Base-by-base conservation (phyloP, 2,888 invertebrate species). In the Eupithecia abbreviata region DNA sequence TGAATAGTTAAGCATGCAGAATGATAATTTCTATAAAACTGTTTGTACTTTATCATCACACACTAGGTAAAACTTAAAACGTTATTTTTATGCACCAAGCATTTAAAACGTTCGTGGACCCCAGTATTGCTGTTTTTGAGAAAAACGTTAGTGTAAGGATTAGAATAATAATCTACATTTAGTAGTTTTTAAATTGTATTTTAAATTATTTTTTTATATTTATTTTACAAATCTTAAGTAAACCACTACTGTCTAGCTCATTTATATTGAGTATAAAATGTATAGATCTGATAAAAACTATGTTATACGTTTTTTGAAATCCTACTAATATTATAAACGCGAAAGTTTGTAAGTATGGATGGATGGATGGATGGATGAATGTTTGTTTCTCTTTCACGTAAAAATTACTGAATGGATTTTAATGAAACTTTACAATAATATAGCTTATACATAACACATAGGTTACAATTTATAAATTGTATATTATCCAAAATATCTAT, bases 11-110 rank as follows among this genome's bases (percentile, higher is more conserved):
- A 30, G 30, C 30, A 30, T 30, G 30, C 30, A 30, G 30, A 30
- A 30, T 30, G 30, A 30, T 30, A 30, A 30, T 30, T 30, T 30
- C 30, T 30, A 6, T n/a, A 55, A 74, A 67, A 43, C n/a, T 42
- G 42, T 66, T 74, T 79, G n/a, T n/a, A 77, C 72, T 78, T 78
- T 78, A 72, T 18, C 67, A n/a, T 67, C 7, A 45, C 45, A 15
- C 3, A 10, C 4, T 67, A 45, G 5, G 41, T 66, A 42, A 82
- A 79, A 85, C 85, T 88, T 10, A 30, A 58, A 6, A 81, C 85
- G 87, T 88, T 89, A 84, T 85, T 82, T 82, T 73, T 82, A 68
- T 67, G 66, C 41, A 62, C 47, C 43, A 58, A 67, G 43, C 58
- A 4, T 69, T 43, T 58, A 41, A 67, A 73, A 73, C 55, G 42